phyloP scores from a whole-genome alignment of 2,113 vertebrate genomes.

The Carassius gibelio region DNA sequence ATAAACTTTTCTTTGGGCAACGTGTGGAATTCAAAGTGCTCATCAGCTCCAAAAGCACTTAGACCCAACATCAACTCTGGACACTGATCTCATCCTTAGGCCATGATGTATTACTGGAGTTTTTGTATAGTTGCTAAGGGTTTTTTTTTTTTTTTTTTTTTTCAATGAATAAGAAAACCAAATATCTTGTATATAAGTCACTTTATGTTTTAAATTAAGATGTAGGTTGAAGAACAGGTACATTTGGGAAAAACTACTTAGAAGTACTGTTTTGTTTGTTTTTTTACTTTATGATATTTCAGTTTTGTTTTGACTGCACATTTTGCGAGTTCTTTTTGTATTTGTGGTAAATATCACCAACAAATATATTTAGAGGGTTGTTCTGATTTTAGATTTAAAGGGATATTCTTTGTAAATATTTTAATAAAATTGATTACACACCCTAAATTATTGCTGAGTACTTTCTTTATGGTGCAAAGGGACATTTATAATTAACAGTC shows the following conservation, averaged over 20 bases:
- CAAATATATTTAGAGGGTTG: not conserved
- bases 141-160: too few relatives aligned
- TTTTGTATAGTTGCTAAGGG: not conserved
- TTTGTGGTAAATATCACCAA: not conserved
- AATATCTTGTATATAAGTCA: not conserved
- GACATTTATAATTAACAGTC: not conserved
- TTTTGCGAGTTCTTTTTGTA: not conserved
- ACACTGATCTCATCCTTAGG: not conserved
- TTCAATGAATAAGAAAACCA: not conserved
- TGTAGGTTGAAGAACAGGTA: not conserved
- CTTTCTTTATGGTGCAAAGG: not conserved
- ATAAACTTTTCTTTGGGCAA: not conserved
- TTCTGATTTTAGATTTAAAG: not conserved
- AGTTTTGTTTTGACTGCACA: not conserved
- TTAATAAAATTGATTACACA: constrained; percentile 20
- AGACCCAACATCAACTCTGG: not conserved
- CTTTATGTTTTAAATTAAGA: constrained; percentile 18
- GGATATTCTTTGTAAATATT: constrained; percentile 36
- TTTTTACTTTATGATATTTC: not conserved
- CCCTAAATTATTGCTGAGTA: not conserved
- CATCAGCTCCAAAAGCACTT: constrained; percentile 2
- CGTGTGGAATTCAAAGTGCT: not conserved
- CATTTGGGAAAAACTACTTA: not conserved
- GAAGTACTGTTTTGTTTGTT: not conserved
- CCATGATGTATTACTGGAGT: constrained; percentile 15